Conservation (phyloP, 2,888 invertebrate species). For the Trilocha varians region DNA sequence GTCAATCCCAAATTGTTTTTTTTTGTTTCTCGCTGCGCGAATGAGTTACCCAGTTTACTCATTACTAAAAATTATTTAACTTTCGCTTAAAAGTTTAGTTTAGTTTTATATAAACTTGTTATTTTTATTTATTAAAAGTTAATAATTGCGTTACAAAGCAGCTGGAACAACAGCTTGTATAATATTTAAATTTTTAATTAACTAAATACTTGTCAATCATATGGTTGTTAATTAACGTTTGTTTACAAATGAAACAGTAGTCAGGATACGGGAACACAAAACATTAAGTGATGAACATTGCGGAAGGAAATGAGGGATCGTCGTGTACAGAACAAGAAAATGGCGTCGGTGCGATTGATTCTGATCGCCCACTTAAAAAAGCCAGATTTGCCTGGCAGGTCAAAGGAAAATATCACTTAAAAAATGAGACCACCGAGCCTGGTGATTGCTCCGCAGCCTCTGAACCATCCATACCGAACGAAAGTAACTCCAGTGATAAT, state of each 20-base stretch:
- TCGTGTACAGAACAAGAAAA: conserved; percentile 67
- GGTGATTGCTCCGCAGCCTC: conserved; percentile 16
- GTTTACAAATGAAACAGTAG: conserved; percentile 47
- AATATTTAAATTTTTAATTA: conserved; percentile 20
- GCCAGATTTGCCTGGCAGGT: conserved; percentile 79
- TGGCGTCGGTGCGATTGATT: conserved; percentile 63
- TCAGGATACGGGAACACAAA: conserved; percentile 12
- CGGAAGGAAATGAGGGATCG: conserved; percentile 53
- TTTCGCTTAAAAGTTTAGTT: too few species aligned
- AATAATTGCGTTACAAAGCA: not conserved
- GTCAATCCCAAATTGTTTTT: too few species aligned
- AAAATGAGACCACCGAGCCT: conserved; percentile 40
- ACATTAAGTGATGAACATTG: conserved; percentile 45
- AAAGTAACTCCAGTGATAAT: conserved; percentile 25
- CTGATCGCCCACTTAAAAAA: conserved; percentile 76
- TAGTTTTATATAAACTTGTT: not conserved
- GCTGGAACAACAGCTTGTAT: not conserved
- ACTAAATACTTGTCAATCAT: conserved; percentile 61
- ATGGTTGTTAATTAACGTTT: conserved; percentile 66
- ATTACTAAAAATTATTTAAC: not conserved
- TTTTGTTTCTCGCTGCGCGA: not conserved
- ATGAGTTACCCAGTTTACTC: not conserved
- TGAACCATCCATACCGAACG: conserved; percentile 19
- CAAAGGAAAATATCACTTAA: conserved; percentile 76
- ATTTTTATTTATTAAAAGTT: not conserved